Evolutionary conservation across 2,113 vertebrate genomes (phyloP), one percentile per base, ranked within the genome.

Genomic region (Halichoeres trimaculatus): DNA sequence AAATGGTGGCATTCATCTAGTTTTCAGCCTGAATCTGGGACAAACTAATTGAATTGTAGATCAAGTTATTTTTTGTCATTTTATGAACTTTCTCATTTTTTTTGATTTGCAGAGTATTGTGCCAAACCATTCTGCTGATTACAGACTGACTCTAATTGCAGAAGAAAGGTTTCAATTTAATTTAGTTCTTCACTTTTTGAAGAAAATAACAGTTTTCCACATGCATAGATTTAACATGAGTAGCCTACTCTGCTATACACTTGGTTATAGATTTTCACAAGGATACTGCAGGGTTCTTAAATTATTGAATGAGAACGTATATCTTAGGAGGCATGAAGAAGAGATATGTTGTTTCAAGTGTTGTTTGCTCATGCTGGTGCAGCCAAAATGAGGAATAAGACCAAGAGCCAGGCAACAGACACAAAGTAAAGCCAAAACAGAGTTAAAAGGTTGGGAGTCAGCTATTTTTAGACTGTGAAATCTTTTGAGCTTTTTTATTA

Each of bases 1-100:
- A 68, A 86, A 78, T 79, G 64, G 66, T 56, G 60, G 70, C 80
- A 80, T 86, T 82, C 61, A 66, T 88, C 70, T 70, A 56, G 4
- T 61, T 84, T 59, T 34, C 66, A 63, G 65, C 65, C 52, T 64
- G 30, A 76, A 73, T 81, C 72, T 67, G 59, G 53, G 65, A 23
- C 43, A 1, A 1, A 65, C 48, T 76, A 75, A 81, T 43, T 88
- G 22, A 81, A 84, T 78, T 84, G 56, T 77, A 40, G 53, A 65
- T 87, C 47, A 54, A 58, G 59, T 70, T 71, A 50, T 85, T 78
- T 83, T 77, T 69, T 70, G 38, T 63, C 17, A 74, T 70, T 73
- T 56, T 64, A 43, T 20, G 55, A 78, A 80, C 55, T 73, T 77
- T 60, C 63, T 55, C 23, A 26, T 23, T 41, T 59, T 11, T 45